These are phyloP conservation scores for Sphaerodactylus townsendi DNA, from an alignment of 2,113 vertebrate species.

Conservation along the genomic window DNA sequence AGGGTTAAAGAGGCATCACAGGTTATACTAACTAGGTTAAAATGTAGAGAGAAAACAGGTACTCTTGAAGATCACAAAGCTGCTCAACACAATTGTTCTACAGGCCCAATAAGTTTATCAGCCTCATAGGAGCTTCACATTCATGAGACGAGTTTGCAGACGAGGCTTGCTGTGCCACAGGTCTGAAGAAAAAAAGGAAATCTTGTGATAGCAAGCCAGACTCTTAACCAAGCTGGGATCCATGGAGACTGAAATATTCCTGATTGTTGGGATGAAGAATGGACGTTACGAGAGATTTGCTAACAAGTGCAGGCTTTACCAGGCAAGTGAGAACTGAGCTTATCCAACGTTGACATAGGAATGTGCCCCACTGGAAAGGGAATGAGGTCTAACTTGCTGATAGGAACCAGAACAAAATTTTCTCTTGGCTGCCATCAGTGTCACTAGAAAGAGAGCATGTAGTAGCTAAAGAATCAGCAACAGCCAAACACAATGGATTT, in stretches of 20 bases:
- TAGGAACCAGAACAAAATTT: constrained; percentile 32
- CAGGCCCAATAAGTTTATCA: not conserved
- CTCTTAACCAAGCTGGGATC: constrained; percentile 54
- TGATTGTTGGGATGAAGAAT: constrained; percentile 55
- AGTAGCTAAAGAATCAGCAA: not conserved
- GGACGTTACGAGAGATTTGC: constrained; percentile 48
- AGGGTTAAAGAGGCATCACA: not conserved
- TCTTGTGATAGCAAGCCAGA: constrained; percentile 47
- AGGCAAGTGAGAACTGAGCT: constrained; percentile 45
- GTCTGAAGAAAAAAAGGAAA: constrained; percentile 27
- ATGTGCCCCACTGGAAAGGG: not conserved
- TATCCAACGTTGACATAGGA: constrained; percentile 35
- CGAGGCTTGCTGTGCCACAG: constrained; percentile 28
- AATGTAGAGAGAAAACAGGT: not conserved
- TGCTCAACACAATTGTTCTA: not conserved
- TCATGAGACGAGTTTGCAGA: constrained; percentile 17
- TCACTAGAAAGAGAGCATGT: not conserved
- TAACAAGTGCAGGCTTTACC: constrained; percentile 52
- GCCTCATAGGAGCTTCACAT: constrained; percentile 12
- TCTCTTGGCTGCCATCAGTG: constrained; percentile 18
- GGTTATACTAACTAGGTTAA: not conserved
- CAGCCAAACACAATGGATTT: not conserved
- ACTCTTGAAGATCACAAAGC: constrained; percentile 11
- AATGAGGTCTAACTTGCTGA: constrained; percentile 7
- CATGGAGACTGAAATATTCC: constrained; percentile 50